Conservation (phyloP, 2,797 vertebrate genomes). For the Eulemur rubriventer region DNA sequence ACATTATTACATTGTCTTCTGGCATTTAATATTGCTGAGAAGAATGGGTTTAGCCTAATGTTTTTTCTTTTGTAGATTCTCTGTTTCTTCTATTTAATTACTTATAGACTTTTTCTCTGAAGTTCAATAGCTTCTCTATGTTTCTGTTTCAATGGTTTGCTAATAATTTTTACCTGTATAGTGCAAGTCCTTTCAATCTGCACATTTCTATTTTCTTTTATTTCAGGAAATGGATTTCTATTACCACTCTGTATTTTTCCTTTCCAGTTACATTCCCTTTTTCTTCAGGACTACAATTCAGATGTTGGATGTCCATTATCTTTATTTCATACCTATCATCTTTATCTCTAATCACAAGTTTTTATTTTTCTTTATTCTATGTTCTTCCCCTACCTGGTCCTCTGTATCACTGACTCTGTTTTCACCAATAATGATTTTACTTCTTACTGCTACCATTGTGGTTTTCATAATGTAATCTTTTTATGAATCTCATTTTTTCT, state of each 20-base stretch:
- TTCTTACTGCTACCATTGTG: not conserved
- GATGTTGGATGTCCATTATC: not conserved
- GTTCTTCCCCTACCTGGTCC: not conserved
- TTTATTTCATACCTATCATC: not conserved
- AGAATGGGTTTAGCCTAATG: not conserved
- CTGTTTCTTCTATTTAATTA: conserved; percentile 19
- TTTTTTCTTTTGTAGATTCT: not conserved
- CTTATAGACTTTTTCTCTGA: not conserved
- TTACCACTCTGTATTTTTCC: not conserved
- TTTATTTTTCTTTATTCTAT: not conserved
- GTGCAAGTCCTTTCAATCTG: not conserved
- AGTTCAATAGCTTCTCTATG: not conserved
- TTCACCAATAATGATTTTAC: not conserved
- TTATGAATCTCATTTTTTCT: not conserved
- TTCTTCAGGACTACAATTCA: not conserved
- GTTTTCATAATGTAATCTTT: not conserved
- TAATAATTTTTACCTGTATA: not conserved
- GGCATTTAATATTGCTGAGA: not conserved
- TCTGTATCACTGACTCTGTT: not conserved
- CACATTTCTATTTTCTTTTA: not conserved
- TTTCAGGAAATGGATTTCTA: not conserved
- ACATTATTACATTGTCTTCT: not conserved
- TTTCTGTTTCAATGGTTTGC: not conserved
- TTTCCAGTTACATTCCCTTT: not conserved
- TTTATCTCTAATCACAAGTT: not conserved